Conservation (phyloP, 2,797 vertebrate genomes). For the Parotocinclus haroldoi region DNA sequence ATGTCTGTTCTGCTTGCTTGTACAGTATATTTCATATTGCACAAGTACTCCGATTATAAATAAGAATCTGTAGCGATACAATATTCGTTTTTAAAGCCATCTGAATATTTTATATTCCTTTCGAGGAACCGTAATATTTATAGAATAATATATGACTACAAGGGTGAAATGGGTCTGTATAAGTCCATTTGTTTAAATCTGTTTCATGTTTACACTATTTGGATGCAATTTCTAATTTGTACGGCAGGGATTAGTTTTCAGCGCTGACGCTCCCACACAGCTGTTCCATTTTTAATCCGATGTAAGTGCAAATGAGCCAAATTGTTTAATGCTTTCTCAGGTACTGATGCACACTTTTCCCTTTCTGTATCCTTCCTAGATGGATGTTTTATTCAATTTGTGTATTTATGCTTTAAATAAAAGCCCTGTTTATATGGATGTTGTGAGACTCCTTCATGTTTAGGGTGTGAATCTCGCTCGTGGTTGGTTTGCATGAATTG, state of each 20-base stretch:
- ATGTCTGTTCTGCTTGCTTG: slow-evolving; percentile 31
- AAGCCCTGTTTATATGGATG: slow-evolving; percentile 1
- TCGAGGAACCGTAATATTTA: slow-evolving; percentile 3
- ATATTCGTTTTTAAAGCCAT: slow-evolving; percentile 4
- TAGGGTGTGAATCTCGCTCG: not conserved
- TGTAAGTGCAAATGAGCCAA: not conserved
- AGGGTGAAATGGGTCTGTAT: not conserved
- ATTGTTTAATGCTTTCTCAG: slow-evolving; percentile 3
- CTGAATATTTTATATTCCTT: slow-evolving; percentile 20
- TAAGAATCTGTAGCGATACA: not conserved
- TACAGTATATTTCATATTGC: slow-evolving; percentile 16
- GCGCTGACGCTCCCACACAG: slow-evolving; percentile 4
- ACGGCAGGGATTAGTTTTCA: slow-evolving; percentile 8
- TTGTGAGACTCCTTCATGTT: not conserved
- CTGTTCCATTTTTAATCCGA: slow-evolving; percentile 5
- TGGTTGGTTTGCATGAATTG: too few relatives aligned
- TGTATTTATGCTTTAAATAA: slow-evolving; percentile 34
- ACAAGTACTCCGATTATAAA: slow-evolving; percentile 1
- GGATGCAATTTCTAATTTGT: slow-evolving; percentile 27
- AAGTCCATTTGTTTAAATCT: not conserved
- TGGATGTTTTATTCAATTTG: slow-evolving; percentile 8
- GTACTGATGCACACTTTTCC: not conserved
- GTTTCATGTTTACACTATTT: slow-evolving; percentile 26
- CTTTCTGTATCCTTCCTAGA: not conserved
- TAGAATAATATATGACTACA: slow-evolving; percentile 7